Base-by-base conservation (phyloP, 2,888 invertebrate species). In the Crepidodera aurea region DNA sequence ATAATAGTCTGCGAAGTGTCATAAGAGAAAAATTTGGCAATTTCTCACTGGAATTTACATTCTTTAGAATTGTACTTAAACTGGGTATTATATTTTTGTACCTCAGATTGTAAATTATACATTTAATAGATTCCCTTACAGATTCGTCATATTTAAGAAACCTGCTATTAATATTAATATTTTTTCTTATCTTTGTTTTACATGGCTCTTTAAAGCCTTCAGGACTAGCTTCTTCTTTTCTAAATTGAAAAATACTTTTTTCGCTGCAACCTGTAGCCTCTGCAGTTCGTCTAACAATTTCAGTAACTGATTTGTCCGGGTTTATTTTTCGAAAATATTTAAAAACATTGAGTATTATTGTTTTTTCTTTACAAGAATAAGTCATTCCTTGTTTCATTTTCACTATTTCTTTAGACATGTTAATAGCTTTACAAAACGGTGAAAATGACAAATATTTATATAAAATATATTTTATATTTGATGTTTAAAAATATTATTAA, bases 361-460 rank as follows among this genome's bases (percentile, higher is more conserved):
- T 80, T 68, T 81, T 81, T 65, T 80, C 81, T 70, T 80, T 80
- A 59, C 77, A 74, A 1, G 80, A 75, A 66, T 81, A 81, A 4
- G 80, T 77, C 81, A 80, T 80, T 29, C 81, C 81, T 64, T 80
- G 80, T 69, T 79, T 80, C 79, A 81, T 81, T 73, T 80, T 81
- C 61, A 78, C 78, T 25, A 79, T 71, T 71, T 79, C 78, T 59
- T 68, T 60, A 66, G 73, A 60, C 66, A 68, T 66, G n/a, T n/a
- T n/a, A n/a, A n/a, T n/a, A n/a, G n/a, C n/a, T n/a, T n/a, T n/a
- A n/a, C n/a, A n/a, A n/a, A n/a, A n/a, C n/a, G n/a, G n/a, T n/a
- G n/a, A n/a, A n/a, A n/a, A n/a, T n/a, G n/a, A n/a, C n/a, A n/a
- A n/a, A n/a, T n/a, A n/a, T n/a, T n/a, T n/a, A n/a, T n/a, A n/a